phyloP scores from a whole-genome alignment of 2,888 invertebrate species.

The Cataglyphis rosenhaueri region DNA sequence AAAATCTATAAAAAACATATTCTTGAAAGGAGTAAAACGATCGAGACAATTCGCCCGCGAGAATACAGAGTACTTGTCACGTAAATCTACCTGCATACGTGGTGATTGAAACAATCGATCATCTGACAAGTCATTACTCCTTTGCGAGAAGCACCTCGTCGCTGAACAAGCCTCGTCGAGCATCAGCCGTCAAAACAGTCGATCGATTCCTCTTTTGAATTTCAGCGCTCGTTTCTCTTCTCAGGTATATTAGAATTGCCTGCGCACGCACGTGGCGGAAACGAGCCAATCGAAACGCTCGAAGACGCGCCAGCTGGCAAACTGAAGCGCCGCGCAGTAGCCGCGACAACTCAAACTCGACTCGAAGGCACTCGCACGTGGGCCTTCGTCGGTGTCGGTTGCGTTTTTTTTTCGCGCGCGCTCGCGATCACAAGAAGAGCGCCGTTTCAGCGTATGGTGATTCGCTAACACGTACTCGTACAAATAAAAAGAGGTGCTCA shows the following conservation, averaged over 20 bases:
- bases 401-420: slow-evolving; percentile 64
- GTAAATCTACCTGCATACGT: slow-evolving; percentile 8
- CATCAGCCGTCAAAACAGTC: slow-evolving; percentile 10
- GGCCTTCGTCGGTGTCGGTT: slow-evolving; percentile 81
- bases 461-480: slow-evolving; percentile 21
- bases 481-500: background rate
- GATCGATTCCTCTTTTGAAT: slow-evolving; percentile 46
- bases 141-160: slow-evolving; percentile 17
- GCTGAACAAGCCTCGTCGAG: background rate
- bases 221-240: slow-evolving; percentile 43
- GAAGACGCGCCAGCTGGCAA: slow-evolving; percentile 68
- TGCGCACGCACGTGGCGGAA: slow-evolving; percentile 30
- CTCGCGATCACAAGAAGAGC: slow-evolving; percentile 48
- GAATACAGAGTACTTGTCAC: background rate
- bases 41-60: background rate
- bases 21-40: background rate
- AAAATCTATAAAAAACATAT: background rate
- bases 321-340: slow-evolving; percentile 78
- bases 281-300: slow-evolving; percentile 63
- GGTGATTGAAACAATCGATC: slow-evolving; percentile 40
- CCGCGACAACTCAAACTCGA: slow-evolving; percentile 73
- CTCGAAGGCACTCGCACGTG: slow-evolving; percentile 84
- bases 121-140: slow-evolving; percentile 40
- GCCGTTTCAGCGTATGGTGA: slow-evolving; percentile 56
- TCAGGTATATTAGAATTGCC: slow-evolving; percentile 50